Percentiles rank a stretch among this genome's conserved stretches.
Conservation (phyloP, 2,888 invertebrate species). For the Ectemnius lituratus region DNA sequence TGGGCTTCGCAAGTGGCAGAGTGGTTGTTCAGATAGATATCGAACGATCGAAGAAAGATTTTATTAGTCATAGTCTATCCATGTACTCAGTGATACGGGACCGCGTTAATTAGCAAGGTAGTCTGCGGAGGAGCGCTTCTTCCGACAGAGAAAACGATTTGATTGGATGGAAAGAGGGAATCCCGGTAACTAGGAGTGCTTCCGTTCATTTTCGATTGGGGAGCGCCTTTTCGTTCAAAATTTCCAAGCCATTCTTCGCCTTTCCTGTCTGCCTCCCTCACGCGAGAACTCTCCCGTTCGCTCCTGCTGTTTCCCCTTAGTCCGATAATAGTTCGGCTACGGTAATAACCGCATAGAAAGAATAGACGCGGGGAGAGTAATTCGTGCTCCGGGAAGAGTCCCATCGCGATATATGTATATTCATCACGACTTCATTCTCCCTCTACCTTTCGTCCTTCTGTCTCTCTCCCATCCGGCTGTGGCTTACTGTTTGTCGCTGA, state of each 20-base stretch:
- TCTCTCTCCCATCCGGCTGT: constrained; percentile 31
- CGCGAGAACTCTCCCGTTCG: constrained; percentile 25
- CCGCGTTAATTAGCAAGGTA: constrained; percentile 27
- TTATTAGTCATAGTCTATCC: no score
- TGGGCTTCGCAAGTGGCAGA: no score
- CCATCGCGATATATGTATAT: constrained; percentile 54
- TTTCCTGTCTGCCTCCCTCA: neutral
- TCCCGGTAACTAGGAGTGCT: constrained; percentile 41
- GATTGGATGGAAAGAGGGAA: constrained; percentile 32
- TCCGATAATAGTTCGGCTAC: constrained; percentile 53
- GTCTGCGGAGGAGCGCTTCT: constrained; percentile 12
- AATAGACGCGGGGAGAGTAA: constrained; percentile 58
- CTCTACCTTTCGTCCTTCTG: neutral
- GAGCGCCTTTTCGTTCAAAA: constrained; percentile 37
- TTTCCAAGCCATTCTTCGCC: constrained; percentile 28
- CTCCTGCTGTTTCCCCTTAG: constrained; percentile 26
- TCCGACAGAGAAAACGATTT: constrained; percentile 18
- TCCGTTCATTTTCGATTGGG: constrained; percentile 49
- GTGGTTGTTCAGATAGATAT: no score
- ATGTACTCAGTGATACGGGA: neutral
- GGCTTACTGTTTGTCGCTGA: constrained; percentile 60
- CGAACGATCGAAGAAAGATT: no score
- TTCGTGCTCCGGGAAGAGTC: constrained; percentile 50
- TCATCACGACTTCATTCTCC: constrained; percentile 35
- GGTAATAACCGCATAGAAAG: constrained; percentile 59